Conservation (phyloP, 2,797 vertebrate species). For the Helostoma temminkii region DNA sequence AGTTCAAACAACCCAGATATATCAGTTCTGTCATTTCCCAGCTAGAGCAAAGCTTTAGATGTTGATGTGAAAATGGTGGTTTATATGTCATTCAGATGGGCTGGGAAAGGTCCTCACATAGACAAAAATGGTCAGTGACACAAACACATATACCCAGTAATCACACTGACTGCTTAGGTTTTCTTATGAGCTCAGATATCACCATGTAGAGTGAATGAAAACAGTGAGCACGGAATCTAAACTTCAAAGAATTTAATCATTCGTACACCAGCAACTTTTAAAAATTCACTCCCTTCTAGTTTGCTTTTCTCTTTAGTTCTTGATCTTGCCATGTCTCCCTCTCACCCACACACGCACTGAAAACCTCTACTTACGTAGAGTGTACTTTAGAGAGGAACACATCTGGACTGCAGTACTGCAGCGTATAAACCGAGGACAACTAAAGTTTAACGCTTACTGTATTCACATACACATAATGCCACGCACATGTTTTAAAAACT, state of each 20-base stretch:
- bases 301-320: slow-evolving; percentile 18
- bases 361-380: slow-evolving; percentile 37
- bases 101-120: slow-evolving; percentile 3
- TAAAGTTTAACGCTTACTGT: slow-evolving; percentile 15
- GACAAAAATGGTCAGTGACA: slow-evolving; percentile 35
- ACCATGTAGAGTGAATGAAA: too few species aligned
- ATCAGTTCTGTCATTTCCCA: slow-evolving; percentile 6
- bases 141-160: slow-evolving; percentile 15
- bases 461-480: not conserved
- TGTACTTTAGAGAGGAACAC: slow-evolving; percentile 62
- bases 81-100: slow-evolving; percentile 31
- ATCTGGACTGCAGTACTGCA: too few species aligned
- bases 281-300: slow-evolving; percentile 1
- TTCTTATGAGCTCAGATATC: too few species aligned
- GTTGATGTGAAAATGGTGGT: slow-evolving; percentile 12
- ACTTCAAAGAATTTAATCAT: too few species aligned
- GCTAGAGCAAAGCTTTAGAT: slow-evolving; percentile 16
- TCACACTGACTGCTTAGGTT: too few species aligned
- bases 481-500: not conserved
- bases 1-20: slow-evolving; percentile 29
- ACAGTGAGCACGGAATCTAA: too few species aligned
- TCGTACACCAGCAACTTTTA: too few species aligned
- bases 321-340: slow-evolving; percentile 9
- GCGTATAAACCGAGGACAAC: slow-evolving; percentile 51
- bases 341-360: slow-evolving; percentile 1